A percentile compares a stretch with the other conserved stretches of the same genome.
Evolutionary conservation across 2,888 invertebrate genomes (phyloP).

Genomic region (Mactromeris polynyma): DNA sequence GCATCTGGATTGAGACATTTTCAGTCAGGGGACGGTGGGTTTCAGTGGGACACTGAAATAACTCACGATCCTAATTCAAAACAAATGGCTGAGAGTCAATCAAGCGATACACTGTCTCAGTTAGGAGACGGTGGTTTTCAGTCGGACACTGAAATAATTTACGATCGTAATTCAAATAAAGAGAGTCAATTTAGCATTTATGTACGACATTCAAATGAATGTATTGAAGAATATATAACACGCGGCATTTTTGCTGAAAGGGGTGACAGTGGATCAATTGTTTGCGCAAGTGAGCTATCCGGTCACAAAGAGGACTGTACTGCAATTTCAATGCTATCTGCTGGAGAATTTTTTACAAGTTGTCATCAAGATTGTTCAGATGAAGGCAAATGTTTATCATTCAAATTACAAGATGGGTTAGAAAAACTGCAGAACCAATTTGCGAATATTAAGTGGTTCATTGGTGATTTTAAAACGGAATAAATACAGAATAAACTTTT

Average conservation of each 20-base stretch:
- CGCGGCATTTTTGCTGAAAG: neutral
- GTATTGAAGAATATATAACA: neutral
- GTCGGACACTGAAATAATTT: too few relatives aligned
- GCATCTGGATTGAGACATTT: neutral
- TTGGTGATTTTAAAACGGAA: neutral
- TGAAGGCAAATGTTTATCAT: neutral
- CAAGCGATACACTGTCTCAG: too few relatives aligned
- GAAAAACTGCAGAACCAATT: neutral
- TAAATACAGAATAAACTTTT: too few relatives aligned
- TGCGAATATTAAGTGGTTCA: neutral
- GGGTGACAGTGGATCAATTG: slow-evolving; percentile 23
- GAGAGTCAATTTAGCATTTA: neutral
- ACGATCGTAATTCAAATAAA: too few relatives aligned
- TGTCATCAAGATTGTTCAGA: neutral
- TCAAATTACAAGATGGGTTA: neutral
- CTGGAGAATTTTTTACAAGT: neutral
- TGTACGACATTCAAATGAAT: neutral
- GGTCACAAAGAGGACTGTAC: neutral
- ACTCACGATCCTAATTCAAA: too few relatives aligned
- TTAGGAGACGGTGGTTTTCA: too few relatives aligned
- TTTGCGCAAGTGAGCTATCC: neutral
- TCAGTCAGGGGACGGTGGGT: too few relatives aligned
- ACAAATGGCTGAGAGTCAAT: too few relatives aligned
- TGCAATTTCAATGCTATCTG: slow-evolving; percentile 15
- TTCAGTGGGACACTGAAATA: neutral